Evolutionary conservation across 1,140 invertebrate genomes (phyloP).

Genomic region (Acromyrmex heyeri): DNA sequence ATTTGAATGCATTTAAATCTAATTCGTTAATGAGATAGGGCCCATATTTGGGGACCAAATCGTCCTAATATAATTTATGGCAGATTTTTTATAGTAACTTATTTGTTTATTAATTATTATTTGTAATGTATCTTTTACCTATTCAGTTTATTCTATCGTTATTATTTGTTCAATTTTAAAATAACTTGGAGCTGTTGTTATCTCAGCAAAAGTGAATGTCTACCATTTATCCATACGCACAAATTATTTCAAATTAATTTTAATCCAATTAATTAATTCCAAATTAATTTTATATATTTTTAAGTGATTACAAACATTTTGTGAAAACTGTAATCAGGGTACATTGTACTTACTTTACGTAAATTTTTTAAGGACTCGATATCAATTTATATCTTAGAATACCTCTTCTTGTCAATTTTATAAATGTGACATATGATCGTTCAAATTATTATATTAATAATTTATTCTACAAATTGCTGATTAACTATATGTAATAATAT

Average conservation of each 20-base stretch:
- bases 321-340: not conserved
- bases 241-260: slow-evolving; percentile 1
- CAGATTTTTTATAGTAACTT: not conserved
- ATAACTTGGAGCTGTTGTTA: not conserved
- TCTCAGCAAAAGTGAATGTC: not conserved
- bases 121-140: not conserved
- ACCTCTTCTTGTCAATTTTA: slow-evolving; percentile 35
- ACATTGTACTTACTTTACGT: slow-evolving; percentile 46
- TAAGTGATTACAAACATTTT: not conserved
- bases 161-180: not conserved
- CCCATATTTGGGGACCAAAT: not conserved
- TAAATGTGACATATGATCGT: not conserved
- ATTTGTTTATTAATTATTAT: not conserved
- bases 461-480: not conserved
- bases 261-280: not conserved
- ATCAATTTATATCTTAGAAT: not conserved
- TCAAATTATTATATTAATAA: slow-evolving; percentile 21
- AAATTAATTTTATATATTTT: not conserved
- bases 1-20: slow-evolving; percentile 30
- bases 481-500: not conserved
- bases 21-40: not conserved
- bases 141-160: not conserved
- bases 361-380: not conserved
- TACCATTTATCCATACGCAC: slow-evolving; percentile 12
- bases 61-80: slow-evolving; percentile 29